These are phyloP conservation scores for Agriopis aurantiaria DNA, from an alignment of 2,888 invertebrate species.

Conservation along the genomic window DNA sequence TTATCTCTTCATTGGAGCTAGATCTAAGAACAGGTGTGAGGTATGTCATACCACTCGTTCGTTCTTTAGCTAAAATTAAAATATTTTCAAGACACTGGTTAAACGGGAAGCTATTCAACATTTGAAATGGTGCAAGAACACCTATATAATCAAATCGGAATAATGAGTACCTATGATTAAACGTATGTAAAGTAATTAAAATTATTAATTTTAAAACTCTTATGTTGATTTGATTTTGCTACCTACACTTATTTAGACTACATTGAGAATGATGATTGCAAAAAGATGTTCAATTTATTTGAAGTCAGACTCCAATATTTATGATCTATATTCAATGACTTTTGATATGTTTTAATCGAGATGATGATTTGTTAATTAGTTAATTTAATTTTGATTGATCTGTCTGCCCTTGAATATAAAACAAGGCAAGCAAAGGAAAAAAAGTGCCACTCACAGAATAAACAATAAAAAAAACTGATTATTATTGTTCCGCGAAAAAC, in stretches of 20 bases:
- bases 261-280: slow-evolving; percentile 19
- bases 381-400: slow-evolving; percentile 25
- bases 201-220: background rate
- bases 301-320: slow-evolving; percentile 19
- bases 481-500: background rate
- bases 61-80: background rate
- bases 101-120: slow-evolving; percentile 2
- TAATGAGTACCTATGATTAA: background rate
- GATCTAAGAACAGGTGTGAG: too few relatives aligned
- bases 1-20: too few relatives aligned
- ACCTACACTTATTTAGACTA: background rate
- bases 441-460: background rate
- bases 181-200: slow-evolving; percentile 6
- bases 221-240: slow-evolving; percentile 12
- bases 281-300: slow-evolving; percentile 27
- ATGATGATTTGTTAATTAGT: slow-evolving; percentile 25
- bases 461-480: background rate
- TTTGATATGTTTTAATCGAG: slow-evolving; percentile 18
- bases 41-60: too few relatives aligned
- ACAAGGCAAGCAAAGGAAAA: background rate
- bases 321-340: slow-evolving; percentile 19
- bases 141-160: too few relatives aligned
- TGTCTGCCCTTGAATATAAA: slow-evolving; percentile 24
- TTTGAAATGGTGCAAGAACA: background rate
- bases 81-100: background rate